A percentile compares a stretch with the other conserved stretches of the same genome.
phyloP scores from a whole-genome alignment of 2,797 vertebrate species.

The Acanthurus tractus region DNA sequence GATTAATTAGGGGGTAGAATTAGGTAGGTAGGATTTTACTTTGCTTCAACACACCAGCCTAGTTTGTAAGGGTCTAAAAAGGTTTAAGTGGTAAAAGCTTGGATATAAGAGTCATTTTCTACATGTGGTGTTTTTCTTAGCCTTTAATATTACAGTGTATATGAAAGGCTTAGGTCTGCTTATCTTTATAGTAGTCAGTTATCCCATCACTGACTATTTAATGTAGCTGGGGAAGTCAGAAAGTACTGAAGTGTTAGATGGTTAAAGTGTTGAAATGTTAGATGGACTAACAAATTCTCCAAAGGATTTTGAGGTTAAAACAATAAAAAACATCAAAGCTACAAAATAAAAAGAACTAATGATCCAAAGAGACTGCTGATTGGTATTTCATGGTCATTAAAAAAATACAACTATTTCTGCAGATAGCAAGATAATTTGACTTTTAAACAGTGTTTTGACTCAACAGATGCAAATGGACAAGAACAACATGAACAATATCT shows the following conservation, averaged over 20 bases:
- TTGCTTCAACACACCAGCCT: neutral
- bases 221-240: too few species aligned
- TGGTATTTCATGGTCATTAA: neutral
- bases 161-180: too few species aligned
- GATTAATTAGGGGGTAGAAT: constrained; percentile 6
- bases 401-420: neutral
- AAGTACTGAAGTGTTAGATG: too few species aligned
- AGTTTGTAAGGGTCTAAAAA: neutral
- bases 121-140: neutral
- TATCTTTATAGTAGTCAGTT: too few species aligned
- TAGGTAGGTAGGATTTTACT: too few species aligned
- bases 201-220: too few species aligned
- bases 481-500: constrained; percentile 3
- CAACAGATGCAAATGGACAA: constrained; percentile 7
- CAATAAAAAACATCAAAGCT: neutral
- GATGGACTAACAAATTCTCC: too few species aligned
- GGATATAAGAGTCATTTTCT: neutral
- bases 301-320: neutral
- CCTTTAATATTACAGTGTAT: too few species aligned
- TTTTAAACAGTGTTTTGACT: constrained; percentile 20
- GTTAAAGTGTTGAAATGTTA: too few species aligned
- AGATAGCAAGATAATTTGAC: neutral
- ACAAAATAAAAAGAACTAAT: neutral
- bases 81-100: neutral
- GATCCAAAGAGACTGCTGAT: neutral